These are phyloP conservation scores for Corydoras maculifer DNA, from an alignment of 2,113 vertebrate genomes.

Conservation along the genomic window DNA sequence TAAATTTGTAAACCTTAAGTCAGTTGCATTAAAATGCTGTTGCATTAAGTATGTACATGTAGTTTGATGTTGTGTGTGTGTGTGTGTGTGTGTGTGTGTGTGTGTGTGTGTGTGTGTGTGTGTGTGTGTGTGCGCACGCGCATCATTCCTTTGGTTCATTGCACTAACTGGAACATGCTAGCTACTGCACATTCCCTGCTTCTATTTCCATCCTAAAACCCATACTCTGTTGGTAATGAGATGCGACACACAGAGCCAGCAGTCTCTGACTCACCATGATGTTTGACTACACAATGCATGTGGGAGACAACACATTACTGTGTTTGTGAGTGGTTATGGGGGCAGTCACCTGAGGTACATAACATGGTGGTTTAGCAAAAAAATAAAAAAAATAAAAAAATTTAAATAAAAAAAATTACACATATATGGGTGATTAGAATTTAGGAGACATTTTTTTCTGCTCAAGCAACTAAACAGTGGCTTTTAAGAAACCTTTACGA, in stretches of 20 bases:
- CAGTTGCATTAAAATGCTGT: too few relatives aligned
- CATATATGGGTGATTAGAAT: too few relatives aligned
- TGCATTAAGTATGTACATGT: too few relatives aligned
- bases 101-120: not conserved
- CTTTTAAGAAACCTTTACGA: too few relatives aligned
- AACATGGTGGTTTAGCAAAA: not conserved
- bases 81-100: not conserved
- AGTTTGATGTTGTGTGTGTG: too few relatives aligned
- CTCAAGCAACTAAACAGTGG: too few relatives aligned
- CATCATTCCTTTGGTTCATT: too few relatives aligned
- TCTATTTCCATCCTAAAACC: conserved; percentile 20
- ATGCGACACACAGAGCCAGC: conserved; percentile 22
- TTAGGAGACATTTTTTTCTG: too few relatives aligned
- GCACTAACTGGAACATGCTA: too few relatives aligned
- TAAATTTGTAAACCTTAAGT: too few relatives aligned
- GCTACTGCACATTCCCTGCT: not conserved
- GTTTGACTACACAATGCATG: conserved; percentile 2
- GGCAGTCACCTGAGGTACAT: conserved; percentile 1
- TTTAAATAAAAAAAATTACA: too few relatives aligned
- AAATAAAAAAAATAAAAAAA: not conserved
- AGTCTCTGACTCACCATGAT: conserved; percentile 35
- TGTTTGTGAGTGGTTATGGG: conserved; percentile 9
- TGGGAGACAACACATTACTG: conserved; percentile 1
- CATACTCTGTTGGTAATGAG: conserved; percentile 28
- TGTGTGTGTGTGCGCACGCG: not conserved